phyloP scores from a whole-genome alignment of 2,113 vertebrate genomes.

The Taxidea taxus region DNA sequence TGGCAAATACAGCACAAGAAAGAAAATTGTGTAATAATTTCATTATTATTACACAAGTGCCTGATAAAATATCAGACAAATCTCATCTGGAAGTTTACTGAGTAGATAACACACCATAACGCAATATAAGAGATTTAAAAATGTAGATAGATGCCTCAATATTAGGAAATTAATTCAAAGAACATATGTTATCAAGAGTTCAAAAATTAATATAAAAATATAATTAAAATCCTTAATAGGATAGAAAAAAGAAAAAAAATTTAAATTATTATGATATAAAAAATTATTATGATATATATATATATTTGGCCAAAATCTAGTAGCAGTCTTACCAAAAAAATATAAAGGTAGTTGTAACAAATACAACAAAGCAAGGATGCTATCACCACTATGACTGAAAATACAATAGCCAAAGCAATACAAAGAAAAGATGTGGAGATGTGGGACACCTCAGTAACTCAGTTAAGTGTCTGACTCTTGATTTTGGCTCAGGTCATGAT shows the following conservation, averaged over 20 bases:
- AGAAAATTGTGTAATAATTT: background rate
- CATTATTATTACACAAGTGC: background rate
- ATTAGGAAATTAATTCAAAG: slow-evolving; percentile 12
- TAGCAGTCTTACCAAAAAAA: background rate
- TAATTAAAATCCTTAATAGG: background rate
- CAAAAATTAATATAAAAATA: too few relatives aligned
- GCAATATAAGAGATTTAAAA: background rate
- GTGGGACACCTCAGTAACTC: background rate
- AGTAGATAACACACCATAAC: background rate
- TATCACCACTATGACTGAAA: background rate
- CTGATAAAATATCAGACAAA: slow-evolving; percentile 19
- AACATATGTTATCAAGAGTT: background rate
- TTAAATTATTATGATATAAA: background rate
- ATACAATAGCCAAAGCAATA: background rate
- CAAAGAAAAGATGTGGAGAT: background rate
- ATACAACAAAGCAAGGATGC: background rate
- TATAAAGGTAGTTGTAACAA: background rate
- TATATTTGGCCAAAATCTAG: background rate
- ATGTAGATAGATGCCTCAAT: background rate
- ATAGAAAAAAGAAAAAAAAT: background rate
- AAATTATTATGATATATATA: background rate
- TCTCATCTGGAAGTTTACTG: background rate
- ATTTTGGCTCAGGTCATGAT: background rate
- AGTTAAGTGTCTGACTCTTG: background rate
- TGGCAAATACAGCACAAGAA: background rate